Evolutionary conservation across 2,797 vertebrate genomes (phyloP).

Genomic region (Eurystomus glaucurus): DNA sequence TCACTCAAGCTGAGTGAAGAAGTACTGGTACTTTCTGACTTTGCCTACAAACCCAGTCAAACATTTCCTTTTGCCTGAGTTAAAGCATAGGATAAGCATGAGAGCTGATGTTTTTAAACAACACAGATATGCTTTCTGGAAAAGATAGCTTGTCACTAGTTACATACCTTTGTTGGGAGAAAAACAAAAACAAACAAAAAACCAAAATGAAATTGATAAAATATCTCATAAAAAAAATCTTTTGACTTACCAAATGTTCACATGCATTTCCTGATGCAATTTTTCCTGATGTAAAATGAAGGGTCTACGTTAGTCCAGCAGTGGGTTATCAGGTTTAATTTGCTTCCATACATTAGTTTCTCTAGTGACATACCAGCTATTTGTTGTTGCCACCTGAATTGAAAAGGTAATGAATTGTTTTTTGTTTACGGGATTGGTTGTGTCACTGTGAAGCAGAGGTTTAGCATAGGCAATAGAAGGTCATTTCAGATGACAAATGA

Average conservation of each 20-base stretch:
- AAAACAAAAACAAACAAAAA: neutral
- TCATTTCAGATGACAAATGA: neutral
- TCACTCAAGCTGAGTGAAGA: neutral
- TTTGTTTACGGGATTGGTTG: accelerated
- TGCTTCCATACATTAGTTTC: neutral
- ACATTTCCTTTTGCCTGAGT: neutral
- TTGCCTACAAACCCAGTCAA: neutral
- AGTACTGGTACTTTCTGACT: neutral
- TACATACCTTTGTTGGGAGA: accelerated
- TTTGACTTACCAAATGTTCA: neutral
- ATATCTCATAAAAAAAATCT: neutral
- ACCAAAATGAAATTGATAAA: neutral
- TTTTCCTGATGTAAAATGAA: neutral
- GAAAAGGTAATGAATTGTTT: accelerated
- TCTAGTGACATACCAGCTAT: accelerated
- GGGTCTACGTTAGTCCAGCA: neutral
- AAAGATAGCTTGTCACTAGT: neutral
- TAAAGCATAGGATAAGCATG: neutral
- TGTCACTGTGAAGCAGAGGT: neutral
- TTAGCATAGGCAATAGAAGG: neutral
- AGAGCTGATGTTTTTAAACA: neutral
- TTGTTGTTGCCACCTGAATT: neutral
- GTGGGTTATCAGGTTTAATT: neutral
- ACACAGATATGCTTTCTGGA: neutral
- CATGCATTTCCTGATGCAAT: neutral